Evolutionary conservation across 2,888 invertebrate genomes (phyloP).

Genomic region (Tenthredo distinguenda): DNA sequence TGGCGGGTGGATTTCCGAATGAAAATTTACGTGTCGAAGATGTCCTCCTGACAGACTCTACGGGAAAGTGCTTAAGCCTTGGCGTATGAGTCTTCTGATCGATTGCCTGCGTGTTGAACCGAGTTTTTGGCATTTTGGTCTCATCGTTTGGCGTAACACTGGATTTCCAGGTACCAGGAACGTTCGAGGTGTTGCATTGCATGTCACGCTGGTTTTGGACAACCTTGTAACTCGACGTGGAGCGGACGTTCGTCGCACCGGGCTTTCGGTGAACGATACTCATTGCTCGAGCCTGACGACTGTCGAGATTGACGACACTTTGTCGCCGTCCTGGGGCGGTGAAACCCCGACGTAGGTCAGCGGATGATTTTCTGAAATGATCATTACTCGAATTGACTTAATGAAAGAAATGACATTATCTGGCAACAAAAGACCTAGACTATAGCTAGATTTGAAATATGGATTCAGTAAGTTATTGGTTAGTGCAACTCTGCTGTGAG

Average conservation of each 20-base stretch:
- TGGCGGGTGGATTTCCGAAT: not conserved
- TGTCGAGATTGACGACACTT: not conserved
- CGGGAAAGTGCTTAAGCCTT: slow-evolving; percentile 69
- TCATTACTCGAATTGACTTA: not conserved
- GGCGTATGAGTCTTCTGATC: slow-evolving; percentile 57
- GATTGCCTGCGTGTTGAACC: not conserved
- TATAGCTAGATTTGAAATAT: not conserved
- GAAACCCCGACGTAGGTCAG: not conserved
- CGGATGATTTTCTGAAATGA: slow-evolving; percentile 17
- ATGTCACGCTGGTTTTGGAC: not conserved
- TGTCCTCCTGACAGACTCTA: slow-evolving; percentile 64
- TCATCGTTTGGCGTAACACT: not conserved
- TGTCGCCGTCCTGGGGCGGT: not conserved
- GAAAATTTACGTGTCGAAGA: not conserved
- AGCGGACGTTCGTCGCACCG: slow-evolving; percentile 16
- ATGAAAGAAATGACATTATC: not conserved
- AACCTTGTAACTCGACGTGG: slow-evolving; percentile 26
- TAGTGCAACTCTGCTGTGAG: not conserved
- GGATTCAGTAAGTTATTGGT: not conserved
- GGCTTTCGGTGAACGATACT: slow-evolving; percentile 17
- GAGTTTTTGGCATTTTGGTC: slow-evolving; percentile 40
- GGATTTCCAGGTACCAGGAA: not conserved
- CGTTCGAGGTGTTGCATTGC: not conserved
- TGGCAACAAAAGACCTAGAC: not conserved
- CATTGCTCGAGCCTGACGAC: not conserved